Base-by-base conservation (phyloP, 2,113 vertebrate species). In the Corydoras sp. region DNA sequence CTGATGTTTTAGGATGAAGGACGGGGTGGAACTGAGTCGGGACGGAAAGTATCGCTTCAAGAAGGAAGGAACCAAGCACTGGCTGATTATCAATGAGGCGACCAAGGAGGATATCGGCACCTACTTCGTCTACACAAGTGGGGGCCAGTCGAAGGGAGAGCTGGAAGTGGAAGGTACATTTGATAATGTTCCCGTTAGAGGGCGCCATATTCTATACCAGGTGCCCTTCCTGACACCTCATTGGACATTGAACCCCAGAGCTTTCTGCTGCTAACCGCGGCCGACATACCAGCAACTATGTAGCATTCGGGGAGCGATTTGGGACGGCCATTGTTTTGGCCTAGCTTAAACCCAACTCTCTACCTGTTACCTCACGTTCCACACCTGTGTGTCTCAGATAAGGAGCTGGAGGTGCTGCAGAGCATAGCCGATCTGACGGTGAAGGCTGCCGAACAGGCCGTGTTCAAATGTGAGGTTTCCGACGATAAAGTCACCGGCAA, bases 1-100 rank as follows among this genome's bases (percentile, higher is more conserved):
- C 18, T 2, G 1, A 24, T 24, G 18, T 24, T 24, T 24, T 76
- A 97, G 95, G 95, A 89, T 82, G 86, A 98, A 96, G 76, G 92
- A 96, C 1, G 95, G 92, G 0, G 92, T 92, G 31, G 95, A 98
- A 78, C 56, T 98, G 79, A 93, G 83, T 0, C 88, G 88, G n/a
- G 95, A 96, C 62, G 92, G 92, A 2, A 94, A 91, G 80, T 95
- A 92, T 79, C 90, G 94, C 77, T 88, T 97, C 77, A 98, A 95
- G 84, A 98, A 96, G 73, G 94, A 94, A 0, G 95, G 93, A 3
- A 93, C 82, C 80, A 92, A 85, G 10, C 95, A 97, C 62, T 80
- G 87, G 29, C 85, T 98, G 80, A 90, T 96, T 80, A 93, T 92
- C 81, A 91, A 90, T 0, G 95, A 98, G 13, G 92, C 92, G 11